Evolutionary conservation across 2,888 invertebrate genomes (phyloP).

Genomic region (Eupithecia subumbrata): DNA sequence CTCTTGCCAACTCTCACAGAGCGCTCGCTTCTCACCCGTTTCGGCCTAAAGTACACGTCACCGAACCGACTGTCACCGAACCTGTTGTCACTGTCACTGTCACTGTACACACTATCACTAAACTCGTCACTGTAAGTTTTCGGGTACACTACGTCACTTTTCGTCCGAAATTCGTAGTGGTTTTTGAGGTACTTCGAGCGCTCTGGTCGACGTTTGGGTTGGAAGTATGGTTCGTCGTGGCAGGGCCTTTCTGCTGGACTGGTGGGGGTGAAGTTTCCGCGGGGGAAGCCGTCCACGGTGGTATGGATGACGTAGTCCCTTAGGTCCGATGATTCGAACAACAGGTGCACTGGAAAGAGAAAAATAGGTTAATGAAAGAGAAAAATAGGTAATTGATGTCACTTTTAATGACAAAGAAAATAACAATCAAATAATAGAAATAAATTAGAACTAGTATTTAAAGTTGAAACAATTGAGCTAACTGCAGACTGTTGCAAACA

Average conservation of each 20-base stretch:
- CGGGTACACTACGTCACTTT: constrained; percentile 43
- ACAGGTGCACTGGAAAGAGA: constrained; percentile 72
- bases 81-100: not conserved
- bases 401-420: no score
- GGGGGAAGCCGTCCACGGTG: constrained; percentile 66
- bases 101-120: constrained; percentile 7
- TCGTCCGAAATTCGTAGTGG: constrained; percentile 54
- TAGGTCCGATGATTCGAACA: constrained; percentile 62
- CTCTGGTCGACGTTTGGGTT: constrained; percentile 65
- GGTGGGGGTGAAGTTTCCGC: constrained; percentile 78
- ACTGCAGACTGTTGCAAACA: no score
- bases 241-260: constrained; percentile 68
- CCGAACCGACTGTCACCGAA: constrained; percentile 38
- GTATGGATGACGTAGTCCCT: constrained; percentile 75
- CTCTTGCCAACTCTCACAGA: constrained; percentile 59
- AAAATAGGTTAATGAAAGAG: constrained; percentile 14
- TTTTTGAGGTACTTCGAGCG: constrained; percentile 60
- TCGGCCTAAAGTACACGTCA: constrained; percentile 71
- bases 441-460: no score
- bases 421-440: no score
- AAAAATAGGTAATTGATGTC: not conserved
- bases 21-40: constrained; percentile 57
- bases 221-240: constrained; percentile 70
- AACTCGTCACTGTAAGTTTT: constrained; percentile 14
- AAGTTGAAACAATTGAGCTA: no score